Conservation (phyloP, 2,113 vertebrate genomes). For the Hystrix cristata region DNA sequence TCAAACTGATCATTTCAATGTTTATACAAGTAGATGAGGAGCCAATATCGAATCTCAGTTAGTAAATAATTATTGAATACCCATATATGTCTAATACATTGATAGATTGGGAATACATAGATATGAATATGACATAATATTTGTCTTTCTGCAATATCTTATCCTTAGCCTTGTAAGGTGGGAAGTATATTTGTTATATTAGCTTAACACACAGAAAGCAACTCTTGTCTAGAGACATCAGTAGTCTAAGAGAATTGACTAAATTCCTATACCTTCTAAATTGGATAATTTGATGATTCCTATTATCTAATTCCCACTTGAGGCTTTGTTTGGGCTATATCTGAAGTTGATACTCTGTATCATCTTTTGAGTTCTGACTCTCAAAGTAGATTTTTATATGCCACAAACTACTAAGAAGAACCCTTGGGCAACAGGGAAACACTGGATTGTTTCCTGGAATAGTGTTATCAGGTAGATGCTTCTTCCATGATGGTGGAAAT, state of each 20-base stretch:
- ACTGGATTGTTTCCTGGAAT: neutral
- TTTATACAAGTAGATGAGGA: neutral
- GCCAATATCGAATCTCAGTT: neutral
- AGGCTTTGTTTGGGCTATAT: neutral
- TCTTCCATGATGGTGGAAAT: neutral
- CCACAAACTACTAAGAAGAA: neutral
- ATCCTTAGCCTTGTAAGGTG: neutral
- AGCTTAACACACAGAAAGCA: neutral
- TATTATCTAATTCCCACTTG: neutral
- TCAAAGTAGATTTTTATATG: neutral
- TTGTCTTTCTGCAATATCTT: neutral
- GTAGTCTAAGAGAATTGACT: neutral
- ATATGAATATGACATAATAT: neutral
- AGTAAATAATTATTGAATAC: neutral
- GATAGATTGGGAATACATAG: neutral
- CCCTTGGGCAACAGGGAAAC: neutral
- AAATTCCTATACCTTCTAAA: neutral
- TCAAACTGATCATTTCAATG: neutral
- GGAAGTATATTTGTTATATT: slow-evolving; percentile 34
- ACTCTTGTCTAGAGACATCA: neutral
- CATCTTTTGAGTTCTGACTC: neutral
- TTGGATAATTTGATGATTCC: neutral
- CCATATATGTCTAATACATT: neutral
- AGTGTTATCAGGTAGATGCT: neutral
- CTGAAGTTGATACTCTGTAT: neutral